These are phyloP conservation scores for Eupithecia abbreviata DNA, from an alignment of 2,888 invertebrate species.

Conservation along the genomic window DNA sequence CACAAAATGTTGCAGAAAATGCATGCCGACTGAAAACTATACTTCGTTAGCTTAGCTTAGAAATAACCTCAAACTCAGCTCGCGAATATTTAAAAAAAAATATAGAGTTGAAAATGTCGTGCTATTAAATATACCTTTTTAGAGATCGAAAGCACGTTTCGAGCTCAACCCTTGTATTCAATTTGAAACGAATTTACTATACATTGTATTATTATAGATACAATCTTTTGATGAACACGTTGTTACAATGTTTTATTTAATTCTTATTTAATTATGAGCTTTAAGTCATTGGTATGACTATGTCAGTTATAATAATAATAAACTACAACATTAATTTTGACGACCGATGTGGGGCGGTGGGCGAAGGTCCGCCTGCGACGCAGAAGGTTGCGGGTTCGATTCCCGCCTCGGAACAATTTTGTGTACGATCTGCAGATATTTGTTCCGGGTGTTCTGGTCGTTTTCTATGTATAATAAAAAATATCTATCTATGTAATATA, in stretches of 20 bases:
- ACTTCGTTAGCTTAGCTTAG: not conserved
- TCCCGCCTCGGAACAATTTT: too few relatives aligned
- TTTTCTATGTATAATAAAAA: too few relatives aligned
- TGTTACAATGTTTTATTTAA: not conserved
- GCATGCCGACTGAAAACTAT: not conserved
- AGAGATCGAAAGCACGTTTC: not conserved
- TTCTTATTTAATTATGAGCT: too few relatives aligned
- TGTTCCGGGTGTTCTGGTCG: too few relatives aligned
- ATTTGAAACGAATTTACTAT: slow-evolving; percentile 37
- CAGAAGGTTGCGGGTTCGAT: too few relatives aligned
- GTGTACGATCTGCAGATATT: too few relatives aligned
- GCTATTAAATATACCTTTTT: not conserved
- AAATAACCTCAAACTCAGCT: not conserved
- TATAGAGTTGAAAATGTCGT: not conserved
- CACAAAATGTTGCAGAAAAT: not conserved
- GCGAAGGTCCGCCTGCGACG: too few relatives aligned
- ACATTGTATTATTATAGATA: slow-evolving; percentile 10
- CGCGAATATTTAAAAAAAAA: not conserved
- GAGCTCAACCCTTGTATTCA: slow-evolving; percentile 30
- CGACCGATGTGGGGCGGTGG: too few relatives aligned
- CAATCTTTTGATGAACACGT: not conserved
- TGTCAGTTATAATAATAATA: too few relatives aligned
- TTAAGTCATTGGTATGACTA: too few relatives aligned
- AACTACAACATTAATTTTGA: too few relatives aligned
- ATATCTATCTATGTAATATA: too few relatives aligned